A percentile compares a stretch with the other conserved stretches of the same genome.
These are phyloP conservation scores for Trogon surrucura DNA, from an alignment of 2,113 vertebrate species.

Conservation along the genomic window DNA sequence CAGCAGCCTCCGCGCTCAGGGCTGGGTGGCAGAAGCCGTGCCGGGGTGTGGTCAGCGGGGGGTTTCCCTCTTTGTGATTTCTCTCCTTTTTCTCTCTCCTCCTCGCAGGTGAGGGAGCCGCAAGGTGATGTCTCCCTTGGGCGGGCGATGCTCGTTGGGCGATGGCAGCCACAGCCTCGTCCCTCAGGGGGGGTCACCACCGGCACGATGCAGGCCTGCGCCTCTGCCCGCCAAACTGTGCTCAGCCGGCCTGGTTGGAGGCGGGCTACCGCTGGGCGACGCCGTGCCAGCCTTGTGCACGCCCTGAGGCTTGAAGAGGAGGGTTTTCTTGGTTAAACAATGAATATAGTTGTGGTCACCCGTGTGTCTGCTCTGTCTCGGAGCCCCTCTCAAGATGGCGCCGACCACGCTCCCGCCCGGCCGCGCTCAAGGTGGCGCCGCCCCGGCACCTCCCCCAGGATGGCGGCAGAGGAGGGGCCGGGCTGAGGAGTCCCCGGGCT, in stretches of 20 bases:
- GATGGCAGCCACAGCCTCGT: neutral
- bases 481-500: fast-evolving
- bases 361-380: neutral
- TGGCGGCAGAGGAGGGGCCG: neutral
- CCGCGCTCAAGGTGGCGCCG: neutral
- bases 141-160: fast-evolving
- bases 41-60: fast-evolving
- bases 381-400: neutral
- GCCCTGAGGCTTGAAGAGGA: neutral
- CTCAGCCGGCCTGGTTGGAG: fast-evolving
- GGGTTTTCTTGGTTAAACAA: neutral
- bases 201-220: neutral
- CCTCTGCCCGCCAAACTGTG: fast-evolving
- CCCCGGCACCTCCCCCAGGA: neutral
- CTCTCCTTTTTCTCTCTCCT: neutral
- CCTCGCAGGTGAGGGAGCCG: constrained; percentile 14
- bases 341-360: fast-evolving
- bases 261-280: fast-evolving
- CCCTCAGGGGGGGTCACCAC: fast-evolving
- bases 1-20: neutral
- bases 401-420: fast-evolving
- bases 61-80: neutral
- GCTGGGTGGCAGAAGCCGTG: fast-evolving
- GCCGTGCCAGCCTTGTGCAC: fast-evolving
- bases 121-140: neutral